Evolutionary conservation across 2,113 vertebrate genomes (phyloP).

Genomic region (Muntiacus muntjak): DNA sequence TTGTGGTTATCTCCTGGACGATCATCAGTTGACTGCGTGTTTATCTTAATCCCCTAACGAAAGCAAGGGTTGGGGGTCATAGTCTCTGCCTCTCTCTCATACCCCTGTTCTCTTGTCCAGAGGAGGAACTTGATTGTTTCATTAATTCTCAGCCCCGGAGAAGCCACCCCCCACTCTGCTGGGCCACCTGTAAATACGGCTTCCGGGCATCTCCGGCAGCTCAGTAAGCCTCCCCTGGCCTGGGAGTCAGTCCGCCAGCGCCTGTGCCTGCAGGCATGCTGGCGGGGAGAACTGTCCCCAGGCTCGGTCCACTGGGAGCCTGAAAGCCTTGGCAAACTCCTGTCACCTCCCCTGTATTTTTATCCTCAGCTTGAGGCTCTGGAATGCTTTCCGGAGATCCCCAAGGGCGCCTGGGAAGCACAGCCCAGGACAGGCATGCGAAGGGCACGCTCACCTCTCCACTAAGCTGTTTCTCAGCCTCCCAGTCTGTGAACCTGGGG

Average conservation of each 20-base stretch:
- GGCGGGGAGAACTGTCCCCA: neutral
- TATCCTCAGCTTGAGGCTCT: neutral
- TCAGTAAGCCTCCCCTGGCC: neutral
- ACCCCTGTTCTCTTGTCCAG: neutral
- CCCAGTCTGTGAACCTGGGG: neutral
- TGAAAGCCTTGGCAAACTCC: neutral
- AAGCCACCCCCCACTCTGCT: neutral
- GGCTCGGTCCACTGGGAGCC: neutral
- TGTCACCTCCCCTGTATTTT: neutral
- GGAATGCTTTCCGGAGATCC: neutral
- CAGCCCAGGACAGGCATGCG: neutral
- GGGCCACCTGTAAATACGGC: neutral
- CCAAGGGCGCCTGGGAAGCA: neutral
- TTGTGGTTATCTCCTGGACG: neutral
- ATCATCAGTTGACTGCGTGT: neutral
- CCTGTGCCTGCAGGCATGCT: neutral
- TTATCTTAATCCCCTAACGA: neutral
- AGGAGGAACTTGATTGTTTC: neutral
- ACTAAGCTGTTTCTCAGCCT: neutral
- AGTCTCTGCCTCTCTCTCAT: neutral
- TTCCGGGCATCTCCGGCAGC: neutral
- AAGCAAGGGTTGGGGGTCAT: neutral
- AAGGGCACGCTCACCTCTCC: neutral
- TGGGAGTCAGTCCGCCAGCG: neutral
- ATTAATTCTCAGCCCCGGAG: constrained; percentile 16